Percentiles rank a stretch among this genome's conserved stretches.
These are phyloP conservation scores for Sebastes kiyomatsui DNA, from an alignment of 2,797 vertebrate species.

Conservation along the genomic window DNA sequence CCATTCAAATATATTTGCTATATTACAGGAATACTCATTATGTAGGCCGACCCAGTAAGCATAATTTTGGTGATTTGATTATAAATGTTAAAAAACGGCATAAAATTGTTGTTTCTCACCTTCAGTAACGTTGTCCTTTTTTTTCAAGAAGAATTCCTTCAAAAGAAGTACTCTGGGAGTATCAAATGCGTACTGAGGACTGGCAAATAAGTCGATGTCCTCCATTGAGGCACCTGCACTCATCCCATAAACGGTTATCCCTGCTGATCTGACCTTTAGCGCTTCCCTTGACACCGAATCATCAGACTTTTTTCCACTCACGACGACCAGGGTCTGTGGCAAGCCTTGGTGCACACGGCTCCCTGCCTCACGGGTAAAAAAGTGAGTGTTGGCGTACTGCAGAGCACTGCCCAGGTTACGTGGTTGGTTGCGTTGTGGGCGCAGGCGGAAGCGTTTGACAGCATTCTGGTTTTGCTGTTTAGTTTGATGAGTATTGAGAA, in stretches of 20 bases:
- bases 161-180: background rate
- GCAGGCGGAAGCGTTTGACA: constrained; percentile 47
- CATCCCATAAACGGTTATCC: constrained; percentile 72
- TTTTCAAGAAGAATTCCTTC: background rate
- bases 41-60: background rate
- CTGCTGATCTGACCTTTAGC: constrained; percentile 50
- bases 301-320: constrained; percentile 69
- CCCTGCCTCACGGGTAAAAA: constrained; percentile 73
- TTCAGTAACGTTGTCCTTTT: background rate
- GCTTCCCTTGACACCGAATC: constrained; percentile 37
- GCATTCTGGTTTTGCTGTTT: constrained; percentile 47
- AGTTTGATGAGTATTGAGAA: constrained; percentile 64
- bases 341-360: constrained; percentile 73
- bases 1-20: background rate
- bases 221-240: constrained; percentile 44
- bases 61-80: background rate
- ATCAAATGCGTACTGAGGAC: constrained; percentile 29
- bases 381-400: constrained; percentile 47
- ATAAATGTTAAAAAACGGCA: background rate
- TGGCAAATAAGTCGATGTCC: constrained; percentile 50
- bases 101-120: constrained; percentile 26
- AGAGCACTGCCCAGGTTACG: constrained; percentile 70
- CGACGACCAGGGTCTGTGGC: constrained; percentile 75
- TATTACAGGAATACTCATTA: background rate
- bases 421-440: background rate